phyloP scores from a whole-genome alignment of 2,113 vertebrate species.

The Sula dactylatra region DNA sequence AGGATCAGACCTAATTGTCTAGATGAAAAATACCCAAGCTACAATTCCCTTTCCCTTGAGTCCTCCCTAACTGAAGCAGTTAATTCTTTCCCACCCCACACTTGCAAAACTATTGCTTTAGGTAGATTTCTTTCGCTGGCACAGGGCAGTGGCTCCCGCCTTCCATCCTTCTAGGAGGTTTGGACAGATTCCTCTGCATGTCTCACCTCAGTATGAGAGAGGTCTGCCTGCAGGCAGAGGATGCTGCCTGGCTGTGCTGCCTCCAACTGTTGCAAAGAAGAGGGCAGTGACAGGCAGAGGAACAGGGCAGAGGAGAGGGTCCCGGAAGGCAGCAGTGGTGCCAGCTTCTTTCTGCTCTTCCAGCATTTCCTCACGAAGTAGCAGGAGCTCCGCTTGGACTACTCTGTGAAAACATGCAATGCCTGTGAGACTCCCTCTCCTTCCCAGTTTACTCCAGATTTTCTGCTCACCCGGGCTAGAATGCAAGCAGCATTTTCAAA shows the following conservation, averaged over 20 bases:
- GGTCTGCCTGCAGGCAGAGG: background rate
- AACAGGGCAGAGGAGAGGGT: background rate
- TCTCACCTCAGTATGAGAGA: background rate
- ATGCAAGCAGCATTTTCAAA: background rate
- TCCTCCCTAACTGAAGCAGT: background rate
- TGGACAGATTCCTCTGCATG: background rate
- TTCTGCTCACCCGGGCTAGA: background rate
- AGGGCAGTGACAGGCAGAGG: background rate
- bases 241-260: background rate
- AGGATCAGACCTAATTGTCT: slow-evolving; percentile 44
- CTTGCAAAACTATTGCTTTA: background rate
- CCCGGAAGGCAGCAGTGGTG: background rate
- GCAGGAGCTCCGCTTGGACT: background rate
- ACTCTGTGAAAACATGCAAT: background rate
- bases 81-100: background rate
- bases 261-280: background rate
- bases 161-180: background rate
- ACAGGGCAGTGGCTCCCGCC: background rate
- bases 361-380: background rate
- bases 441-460: background rate
- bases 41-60: slow-evolving; percentile 35
- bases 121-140: background rate
- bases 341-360: background rate
- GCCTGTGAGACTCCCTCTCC: background rate
- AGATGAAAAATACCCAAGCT: slow-evolving; percentile 34